A percentile compares a stretch with the other conserved stretches of the same genome.
Evolutionary conservation across 2,888 invertebrate genomes (phyloP).

Genomic region (Eupithecia abbreviata): DNA sequence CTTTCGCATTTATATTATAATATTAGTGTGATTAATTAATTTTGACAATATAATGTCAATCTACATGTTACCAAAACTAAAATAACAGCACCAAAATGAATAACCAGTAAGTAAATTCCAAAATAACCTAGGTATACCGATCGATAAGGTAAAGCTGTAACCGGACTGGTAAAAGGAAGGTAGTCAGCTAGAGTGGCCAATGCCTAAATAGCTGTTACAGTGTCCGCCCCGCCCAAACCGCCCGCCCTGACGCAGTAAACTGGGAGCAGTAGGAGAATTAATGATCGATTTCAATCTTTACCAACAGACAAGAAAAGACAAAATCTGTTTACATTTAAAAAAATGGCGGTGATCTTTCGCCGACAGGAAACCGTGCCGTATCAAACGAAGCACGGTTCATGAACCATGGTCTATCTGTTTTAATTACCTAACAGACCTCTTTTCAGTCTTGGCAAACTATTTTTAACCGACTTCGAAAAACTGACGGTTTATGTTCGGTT

Average conservation of each 20-base stretch:
- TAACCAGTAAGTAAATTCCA: background rate
- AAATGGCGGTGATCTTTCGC: too few species aligned
- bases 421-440: too few species aligned
- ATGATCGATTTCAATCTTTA: too few species aligned
- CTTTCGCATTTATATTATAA: too few species aligned
- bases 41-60: background rate
- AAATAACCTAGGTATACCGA: background rate
- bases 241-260: conserved; percentile 16
- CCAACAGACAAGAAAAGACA: too few species aligned
- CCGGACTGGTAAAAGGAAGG: conserved; percentile 25
- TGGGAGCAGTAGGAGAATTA: conserved; percentile 19
- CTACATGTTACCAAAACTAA: background rate
- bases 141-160: background rate
- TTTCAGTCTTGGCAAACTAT: too few species aligned
- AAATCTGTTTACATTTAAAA: too few species aligned
- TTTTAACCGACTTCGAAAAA: too few species aligned
- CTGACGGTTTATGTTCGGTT: too few species aligned
- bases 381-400: too few species aligned
- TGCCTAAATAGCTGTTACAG: conserved; percentile 49
- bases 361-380: too few species aligned
- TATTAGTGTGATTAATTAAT: background rate
- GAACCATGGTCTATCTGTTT: too few species aligned
- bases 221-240: conserved; percentile 42
- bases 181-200: conserved; percentile 45
- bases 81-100: background rate